phyloP scores from a whole-genome alignment of 2,113 vertebrate genomes.

The Holacanthus passer region DNA sequence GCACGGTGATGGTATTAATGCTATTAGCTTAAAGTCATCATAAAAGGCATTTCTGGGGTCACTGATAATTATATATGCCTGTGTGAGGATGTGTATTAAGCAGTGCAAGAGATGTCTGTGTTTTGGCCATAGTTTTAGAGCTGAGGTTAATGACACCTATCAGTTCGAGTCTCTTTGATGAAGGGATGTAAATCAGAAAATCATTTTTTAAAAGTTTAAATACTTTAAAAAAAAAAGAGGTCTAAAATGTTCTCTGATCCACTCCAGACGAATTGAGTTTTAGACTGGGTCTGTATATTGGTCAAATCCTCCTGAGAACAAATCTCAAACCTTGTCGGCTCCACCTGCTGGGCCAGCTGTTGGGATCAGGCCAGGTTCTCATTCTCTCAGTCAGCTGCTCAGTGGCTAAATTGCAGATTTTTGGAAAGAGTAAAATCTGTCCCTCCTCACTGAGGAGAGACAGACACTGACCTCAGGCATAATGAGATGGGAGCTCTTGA shows the following conservation, averaged over 20 bases:
- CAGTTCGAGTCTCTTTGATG: background rate
- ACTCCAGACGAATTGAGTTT: background rate
- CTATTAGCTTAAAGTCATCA: background rate
- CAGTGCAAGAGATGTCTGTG: too few relatives aligned
- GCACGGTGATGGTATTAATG: too few relatives aligned
- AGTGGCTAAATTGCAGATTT: slow-evolving; percentile 42
- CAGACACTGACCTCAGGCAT: slow-evolving; percentile 64
- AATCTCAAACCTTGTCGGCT: background rate
- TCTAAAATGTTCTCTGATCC: background rate
- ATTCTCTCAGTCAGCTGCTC: slow-evolving; percentile 28
- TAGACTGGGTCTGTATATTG: background rate
- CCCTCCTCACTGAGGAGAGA: slow-evolving; percentile 22
- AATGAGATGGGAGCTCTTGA: slow-evolving; percentile 73
- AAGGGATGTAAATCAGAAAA: background rate
- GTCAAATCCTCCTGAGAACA: slow-evolving; percentile 18
- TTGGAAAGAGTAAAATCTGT: slow-evolving; percentile 31
- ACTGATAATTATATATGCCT: background rate
- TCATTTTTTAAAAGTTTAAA: background rate
- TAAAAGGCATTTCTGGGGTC: background rate
- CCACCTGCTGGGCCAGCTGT: slow-evolving; percentile 32
- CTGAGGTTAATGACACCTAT: background rate
- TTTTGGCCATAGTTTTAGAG: background rate
- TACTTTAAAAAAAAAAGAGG: background rate
- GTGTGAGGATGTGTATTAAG: background rate
- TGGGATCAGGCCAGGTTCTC: slow-evolving; percentile 21